Percentiles rank a stretch among this genome's conserved stretches.
Evolutionary conservation across 2,888 invertebrate genomes (phyloP).

Genomic region (Homarus gammarus): DNA sequence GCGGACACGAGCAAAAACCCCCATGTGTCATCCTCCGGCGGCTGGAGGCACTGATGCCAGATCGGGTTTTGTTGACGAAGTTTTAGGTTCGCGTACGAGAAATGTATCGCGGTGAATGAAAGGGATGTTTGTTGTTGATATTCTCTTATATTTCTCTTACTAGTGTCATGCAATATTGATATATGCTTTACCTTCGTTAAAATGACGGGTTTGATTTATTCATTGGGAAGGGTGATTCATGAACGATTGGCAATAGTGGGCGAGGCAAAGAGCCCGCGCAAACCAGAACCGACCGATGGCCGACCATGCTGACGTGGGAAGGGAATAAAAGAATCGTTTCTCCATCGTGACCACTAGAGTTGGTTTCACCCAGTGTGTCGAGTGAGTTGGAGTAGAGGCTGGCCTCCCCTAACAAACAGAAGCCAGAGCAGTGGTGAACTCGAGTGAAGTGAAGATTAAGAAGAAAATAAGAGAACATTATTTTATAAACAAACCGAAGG

Average conservation of each 20-base stretch:
- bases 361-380: conserved; percentile 51
- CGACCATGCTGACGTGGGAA: conserved; percentile 59
- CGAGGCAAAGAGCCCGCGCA: conserved; percentile 45
- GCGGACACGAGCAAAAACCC: conserved; percentile 38
- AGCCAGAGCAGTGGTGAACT: not conserved
- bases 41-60: conserved; percentile 51
- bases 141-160: not conserved
- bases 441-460: not conserved
- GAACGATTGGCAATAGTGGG: conserved; percentile 57
- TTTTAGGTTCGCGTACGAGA: not conserved
- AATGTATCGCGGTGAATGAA: not conserved
- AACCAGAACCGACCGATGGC: conserved; percentile 54
- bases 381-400: conserved; percentile 6
- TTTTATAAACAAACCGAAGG: too few relatives aligned
- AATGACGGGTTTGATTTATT: not conserved
- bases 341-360: conserved; percentile 67
- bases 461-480: not conserved
- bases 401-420: conserved; percentile 1
- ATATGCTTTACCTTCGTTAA: not conserved
- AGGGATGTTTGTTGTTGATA: not conserved
- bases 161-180: not conserved
- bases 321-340: conserved; percentile 68
- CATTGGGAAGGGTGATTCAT: not conserved
- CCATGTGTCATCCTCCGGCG: conserved; percentile 51
- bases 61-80: conserved; percentile 20